Conservation (phyloP, 2,888 invertebrate species). For the Eremobia ochroleuca region DNA sequence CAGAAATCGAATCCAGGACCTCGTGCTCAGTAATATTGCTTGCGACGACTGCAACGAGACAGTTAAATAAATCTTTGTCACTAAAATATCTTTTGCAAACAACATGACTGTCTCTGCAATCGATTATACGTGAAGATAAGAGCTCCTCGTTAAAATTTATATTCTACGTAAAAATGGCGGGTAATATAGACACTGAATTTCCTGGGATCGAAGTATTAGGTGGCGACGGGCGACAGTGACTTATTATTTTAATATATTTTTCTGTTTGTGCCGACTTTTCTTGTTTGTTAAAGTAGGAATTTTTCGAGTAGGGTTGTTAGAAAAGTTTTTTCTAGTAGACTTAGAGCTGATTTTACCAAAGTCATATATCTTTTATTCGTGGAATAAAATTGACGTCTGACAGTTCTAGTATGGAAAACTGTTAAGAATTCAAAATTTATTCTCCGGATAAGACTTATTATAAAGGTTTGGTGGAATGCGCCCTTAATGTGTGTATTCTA, state of each 20-base stretch:
- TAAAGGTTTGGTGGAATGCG: no score
- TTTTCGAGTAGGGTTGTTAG: slow-evolving; percentile 1
- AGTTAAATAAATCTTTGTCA: neutral
- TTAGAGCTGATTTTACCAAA: no score
- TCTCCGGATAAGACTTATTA: no score
- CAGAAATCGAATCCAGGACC: neutral
- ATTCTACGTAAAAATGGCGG: slow-evolving; percentile 73
- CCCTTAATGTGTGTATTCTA: slow-evolving; percentile 18
- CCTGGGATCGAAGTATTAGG: slow-evolving; percentile 67
- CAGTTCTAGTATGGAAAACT: no score
- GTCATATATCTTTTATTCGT: no score
- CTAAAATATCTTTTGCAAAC: slow-evolving; percentile 25
- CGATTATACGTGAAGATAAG: slow-evolving; percentile 69
- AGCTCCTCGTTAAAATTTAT: slow-evolving; percentile 78
- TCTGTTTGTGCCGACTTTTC: slow-evolving; percentile 46
- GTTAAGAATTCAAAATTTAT: no score
- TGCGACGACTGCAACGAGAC: neutral
- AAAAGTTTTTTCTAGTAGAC: slow-evolving; percentile 16
- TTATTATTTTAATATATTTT: slow-evolving; percentile 73
- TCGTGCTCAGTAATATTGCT: neutral
- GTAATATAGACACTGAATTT: slow-evolving; percentile 66
- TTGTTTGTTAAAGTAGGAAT: slow-evolving; percentile 21
- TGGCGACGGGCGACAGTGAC: slow-evolving; percentile 65
- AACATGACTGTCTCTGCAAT: slow-evolving; percentile 59
- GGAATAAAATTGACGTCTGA: no score